A percentile compares a stretch with the other conserved stretches of the same genome.
These are phyloP conservation scores for Leucania comma DNA, from an alignment of 2,888 invertebrate genomes.

Conservation along the genomic window DNA sequence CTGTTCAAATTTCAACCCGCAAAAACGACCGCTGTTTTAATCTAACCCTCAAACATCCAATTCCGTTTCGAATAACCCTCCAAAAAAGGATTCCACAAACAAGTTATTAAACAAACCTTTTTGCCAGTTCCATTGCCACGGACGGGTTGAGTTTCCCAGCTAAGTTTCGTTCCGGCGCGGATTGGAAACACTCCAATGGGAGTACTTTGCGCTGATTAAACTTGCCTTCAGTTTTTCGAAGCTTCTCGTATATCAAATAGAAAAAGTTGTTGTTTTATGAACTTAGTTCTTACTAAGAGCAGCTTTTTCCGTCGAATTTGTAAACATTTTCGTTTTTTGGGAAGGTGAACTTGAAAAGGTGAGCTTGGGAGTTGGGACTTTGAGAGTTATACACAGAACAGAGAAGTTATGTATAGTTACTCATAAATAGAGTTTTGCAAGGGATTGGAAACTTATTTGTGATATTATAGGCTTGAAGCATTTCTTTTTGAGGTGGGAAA, in stretches of 20 bases:
- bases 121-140: constrained; percentile 48
- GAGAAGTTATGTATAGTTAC: no score
- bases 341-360: constrained; percentile 17
- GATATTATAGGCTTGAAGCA: background rate
- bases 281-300: constrained; percentile 15
- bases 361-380: constrained; percentile 10
- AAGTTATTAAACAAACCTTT: constrained; percentile 62
- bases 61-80: constrained; percentile 47
- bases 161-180: constrained; percentile 44
- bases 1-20: constrained; percentile 24
- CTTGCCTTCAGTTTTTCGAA: constrained; percentile 52
- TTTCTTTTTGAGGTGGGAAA: no score
- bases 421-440: background rate
- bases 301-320: constrained; percentile 10
- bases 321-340: constrained; percentile 20
- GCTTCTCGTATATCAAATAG: constrained; percentile 53
- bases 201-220: constrained; percentile 64
- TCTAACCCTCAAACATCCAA: constrained; percentile 51
- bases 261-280: constrained; percentile 49
- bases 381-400: no score
- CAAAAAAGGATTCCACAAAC: constrained; percentile 54
- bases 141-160: constrained; percentile 56
- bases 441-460: background rate
- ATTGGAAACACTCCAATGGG: constrained; percentile 52
- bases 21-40: constrained; percentile 47